Evolutionary conservation across 2,797 vertebrate species (phyloP), one percentile per base, ranked within the genome.

Genomic region (Streptopelia turtur): DNA sequence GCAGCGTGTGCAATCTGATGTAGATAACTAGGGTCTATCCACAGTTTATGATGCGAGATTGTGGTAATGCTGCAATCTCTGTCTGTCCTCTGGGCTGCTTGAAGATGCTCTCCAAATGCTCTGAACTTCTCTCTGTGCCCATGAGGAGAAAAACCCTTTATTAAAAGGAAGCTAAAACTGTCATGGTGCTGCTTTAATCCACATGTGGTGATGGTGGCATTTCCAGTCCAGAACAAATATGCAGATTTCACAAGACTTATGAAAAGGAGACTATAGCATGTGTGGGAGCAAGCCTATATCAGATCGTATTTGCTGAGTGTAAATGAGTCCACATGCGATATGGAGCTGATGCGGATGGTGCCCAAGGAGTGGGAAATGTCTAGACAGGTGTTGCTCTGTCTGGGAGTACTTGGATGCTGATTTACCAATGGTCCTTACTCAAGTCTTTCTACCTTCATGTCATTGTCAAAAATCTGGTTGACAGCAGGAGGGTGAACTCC

Each of bases 311-410:
- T 75, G 49, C 53, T 22, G 52, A 16, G 39, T 11, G 75, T 39
- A 28, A 43, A 16, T 11, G 66, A 72, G 50, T 31, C 55, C 41
- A 12, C 0, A 0, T 21, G 50, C 31, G 6, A 1, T 5, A 5
- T 0, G 17, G 47, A 49, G 60, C 82, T 43, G 68, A 52, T 22
- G 30, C 18, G 68, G 47, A 22, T 28, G 65, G 61, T 23, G 77
- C 83, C 61, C 4, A 3, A 9, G 64, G 64, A 0, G 0, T 4
- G 61, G 55, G 50, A 72, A 14, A 16, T 31, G 12, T 50, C 45
- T 15, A 7, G 50, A 23, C 57, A 56, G 68, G 30, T 27, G 8
- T 8, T 49, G 49, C 11, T 76, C 61, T 50, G 6, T 10, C 59
- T 85, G 63, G 43, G 71, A 63, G 25, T 22, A 1, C 43, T 35